Base-by-base conservation (phyloP, 1,140 invertebrate genomes). In the Drosophila suzukii region DNA sequence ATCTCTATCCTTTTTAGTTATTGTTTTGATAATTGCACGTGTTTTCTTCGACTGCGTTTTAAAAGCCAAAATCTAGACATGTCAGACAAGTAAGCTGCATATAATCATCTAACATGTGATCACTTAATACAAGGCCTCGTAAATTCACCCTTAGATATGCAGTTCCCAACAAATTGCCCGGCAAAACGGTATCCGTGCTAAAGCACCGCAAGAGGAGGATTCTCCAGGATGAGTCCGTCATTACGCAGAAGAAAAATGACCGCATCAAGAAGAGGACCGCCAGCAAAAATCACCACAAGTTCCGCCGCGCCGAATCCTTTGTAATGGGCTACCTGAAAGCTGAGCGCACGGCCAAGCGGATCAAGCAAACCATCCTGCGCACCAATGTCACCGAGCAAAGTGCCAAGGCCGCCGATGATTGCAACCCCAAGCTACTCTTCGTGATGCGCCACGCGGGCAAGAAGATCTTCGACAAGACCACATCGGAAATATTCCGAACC, bases 101-200 rank as follows among this genome's bases (percentile, higher is more conserved):
- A 11, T 36, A 13, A 55, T 20, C 50, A 12, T 38, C 30, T 27
- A 15, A 39, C 20, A 30, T 17, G 27, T 43, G 0, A 12, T 34
- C 11, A 4, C 12, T 30, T 4, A 36, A 30, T 0, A 3, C 15
- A 24, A 12, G 1, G 0, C 8, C 8, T 32, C 27, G 30, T 7
- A 27, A n/a, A 44, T 56, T 34, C 6, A 2, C 0, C 15, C 12
- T 0, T 8, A 92, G 91, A 86, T 92, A 91, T 49, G 92, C 91
- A 0, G 91, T 92, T 7, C 88, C 92, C 13, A 92, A 92, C 53
- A 92, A 92, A 78, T 62, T 92, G 27, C 92, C 92, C 30, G 91
- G 91, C 27, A 92, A 92, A 75, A 92, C 92, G 39, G 78, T 92
- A 4, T 90, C 90, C 6, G 85, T 92, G 39, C 68, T 92, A 1